Evolutionary conservation across 1,140 invertebrate species (phyloP).

Genomic region (Cataglyphis hispanica): DNA sequence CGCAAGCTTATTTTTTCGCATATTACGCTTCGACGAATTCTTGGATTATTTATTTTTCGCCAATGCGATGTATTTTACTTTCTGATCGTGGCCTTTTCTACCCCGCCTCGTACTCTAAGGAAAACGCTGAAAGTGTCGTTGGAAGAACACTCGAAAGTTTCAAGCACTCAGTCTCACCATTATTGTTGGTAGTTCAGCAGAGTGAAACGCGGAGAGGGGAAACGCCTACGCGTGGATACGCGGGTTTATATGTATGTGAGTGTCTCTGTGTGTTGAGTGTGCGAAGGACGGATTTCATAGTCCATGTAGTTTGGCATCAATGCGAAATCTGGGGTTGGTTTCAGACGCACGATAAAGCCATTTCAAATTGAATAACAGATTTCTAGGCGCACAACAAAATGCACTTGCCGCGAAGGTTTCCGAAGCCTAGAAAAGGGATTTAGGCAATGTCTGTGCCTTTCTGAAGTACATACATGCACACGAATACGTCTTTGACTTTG

Average conservation of each 20-base stretch:
- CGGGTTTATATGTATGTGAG: neutral
- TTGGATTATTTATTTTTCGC: conserved; percentile 55
- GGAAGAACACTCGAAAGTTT: conserved; percentile 55
- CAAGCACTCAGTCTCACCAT: conserved; percentile 66
- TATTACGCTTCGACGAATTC: neutral
- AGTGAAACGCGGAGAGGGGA: conserved; percentile 57
- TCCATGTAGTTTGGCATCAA: conserved; percentile 76
- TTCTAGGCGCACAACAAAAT: conserved; percentile 77
- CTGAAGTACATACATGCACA: conserved; percentile 25
- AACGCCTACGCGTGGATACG: conserved; percentile 17
- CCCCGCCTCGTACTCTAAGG: conserved; percentile 12
- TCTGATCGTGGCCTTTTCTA: conserved; percentile 59
- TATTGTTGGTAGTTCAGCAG: conserved; percentile 62
- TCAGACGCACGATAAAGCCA: conserved; percentile 75
- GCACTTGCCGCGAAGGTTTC: conserved; percentile 73
- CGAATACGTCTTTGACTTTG: neutral
- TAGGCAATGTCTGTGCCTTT: conserved; percentile 64
- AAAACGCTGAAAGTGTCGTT: conserved; percentile 63
- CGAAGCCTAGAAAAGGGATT: conserved; percentile 71
- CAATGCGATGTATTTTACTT: conserved; percentile 60
- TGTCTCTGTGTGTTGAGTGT: conserved; percentile 41
- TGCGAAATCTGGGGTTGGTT: conserved; percentile 75
- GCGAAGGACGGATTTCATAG: conserved; percentile 73
- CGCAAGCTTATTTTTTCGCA: neutral
- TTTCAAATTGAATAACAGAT: conserved; percentile 78